Evolutionary conservation across 1,140 invertebrate genomes (phyloP).

Genomic region (Drosophila mojavensis): DNA sequence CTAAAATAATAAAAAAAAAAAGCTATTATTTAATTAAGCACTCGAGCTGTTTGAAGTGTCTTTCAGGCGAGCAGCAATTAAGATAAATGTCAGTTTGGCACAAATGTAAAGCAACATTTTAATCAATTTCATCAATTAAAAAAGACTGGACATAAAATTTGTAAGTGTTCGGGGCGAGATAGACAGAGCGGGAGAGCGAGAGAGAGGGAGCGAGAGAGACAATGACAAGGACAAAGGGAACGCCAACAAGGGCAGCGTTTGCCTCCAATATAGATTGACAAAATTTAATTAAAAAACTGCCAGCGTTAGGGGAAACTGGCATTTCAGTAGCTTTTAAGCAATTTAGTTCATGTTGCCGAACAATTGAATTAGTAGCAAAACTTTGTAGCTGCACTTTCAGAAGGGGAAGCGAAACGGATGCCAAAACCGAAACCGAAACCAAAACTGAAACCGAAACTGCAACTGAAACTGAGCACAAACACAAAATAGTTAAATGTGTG

Average conservation of each 20-base stretch:
- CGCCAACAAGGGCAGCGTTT: not conserved
- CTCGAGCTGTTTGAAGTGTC: conserved; percentile 46
- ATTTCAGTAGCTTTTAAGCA: conserved; percentile 43
- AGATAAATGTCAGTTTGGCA: conserved; percentile 74
- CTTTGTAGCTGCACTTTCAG: conserved; percentile 23
- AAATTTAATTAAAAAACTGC: conserved; percentile 70
- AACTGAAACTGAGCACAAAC: not conserved
- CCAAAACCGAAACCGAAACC: not conserved
- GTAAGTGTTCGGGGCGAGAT: conserved; percentile 19
- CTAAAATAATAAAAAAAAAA: conserved; percentile 15
- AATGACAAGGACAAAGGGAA: not conserved
- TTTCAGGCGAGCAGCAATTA: conserved; percentile 55
- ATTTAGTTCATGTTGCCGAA: conserved; percentile 55
- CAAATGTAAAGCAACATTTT: conserved; percentile 77
- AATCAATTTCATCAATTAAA: conserved; percentile 80
- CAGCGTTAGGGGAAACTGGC: conserved; percentile 47
- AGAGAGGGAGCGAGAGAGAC: too few relatives aligned
- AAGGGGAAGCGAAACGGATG: not conserved
- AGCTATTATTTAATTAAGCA: conserved; percentile 74
- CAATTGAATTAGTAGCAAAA: conserved; percentile 53
- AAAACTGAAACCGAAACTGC: not conserved
- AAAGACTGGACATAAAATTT: conserved; percentile 52
- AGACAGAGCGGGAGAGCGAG: conserved; percentile 1
- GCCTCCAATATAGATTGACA: conserved; percentile 36
- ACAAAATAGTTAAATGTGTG: not conserved